Base-by-base conservation (phyloP, 2,113 vertebrate genomes). In the Passer montanus region DNA sequence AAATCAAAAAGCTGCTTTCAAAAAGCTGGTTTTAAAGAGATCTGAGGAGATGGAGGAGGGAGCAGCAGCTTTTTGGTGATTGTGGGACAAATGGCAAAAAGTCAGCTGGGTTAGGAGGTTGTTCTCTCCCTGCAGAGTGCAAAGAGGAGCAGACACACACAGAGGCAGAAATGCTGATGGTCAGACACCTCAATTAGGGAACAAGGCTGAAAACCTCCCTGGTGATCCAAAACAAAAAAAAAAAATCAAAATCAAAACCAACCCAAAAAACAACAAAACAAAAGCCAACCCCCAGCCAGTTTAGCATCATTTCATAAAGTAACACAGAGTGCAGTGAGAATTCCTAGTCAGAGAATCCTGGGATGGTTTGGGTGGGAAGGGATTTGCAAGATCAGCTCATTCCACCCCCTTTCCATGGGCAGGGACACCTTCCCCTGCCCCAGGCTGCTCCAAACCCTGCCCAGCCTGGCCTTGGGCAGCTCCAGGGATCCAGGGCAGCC, bases 1-100 rank as follows among this genome's bases (percentile, higher is more conserved):
- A 89, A 87, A 83, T 89, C 69, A 55, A 86, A 90, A 85, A 92
- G 89, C 87, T 59, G 84, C 91, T 55, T 91, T 91, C 63, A 79
- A 90, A 93, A 93, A 73, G 46, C 73, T 67, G 85, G 56, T 59
- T 77, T 77, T 24, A 9, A 63, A n/a, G 68, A 68, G 96, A 50
- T 64, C 72, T 60, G 70, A 72, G 69, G 64, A 39, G 56, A 67
- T 3, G 62, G 86, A 89, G 94, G 94, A 89, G 87, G 88, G 47
- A 91, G 68, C 77, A 77, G 84, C 76, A 50, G 55, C 3, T 82
- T 94, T 59, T 50, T 56, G 81, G 84, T 49, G 81, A 69, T 49
- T 58, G 13, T 1, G 11, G 87, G 89, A 87, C 7, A 10, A 74
- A 66, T 11, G 81, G 73, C 66, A 91, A 66, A 56, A 68, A 67